Conservation (phyloP, 2,888 invertebrate genomes). For the Drosophila stalkeri region DNA sequence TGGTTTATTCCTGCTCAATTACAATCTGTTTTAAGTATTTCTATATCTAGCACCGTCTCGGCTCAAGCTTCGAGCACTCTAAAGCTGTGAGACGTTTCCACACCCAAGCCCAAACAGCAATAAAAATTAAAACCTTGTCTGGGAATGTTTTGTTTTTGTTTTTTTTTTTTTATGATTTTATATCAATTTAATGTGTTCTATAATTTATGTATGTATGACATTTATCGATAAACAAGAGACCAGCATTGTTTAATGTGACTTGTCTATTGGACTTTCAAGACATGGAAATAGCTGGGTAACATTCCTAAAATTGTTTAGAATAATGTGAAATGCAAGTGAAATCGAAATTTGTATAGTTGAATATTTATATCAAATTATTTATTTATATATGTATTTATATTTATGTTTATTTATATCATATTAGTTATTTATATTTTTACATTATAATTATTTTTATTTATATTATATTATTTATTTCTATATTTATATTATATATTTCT, state of each 20-base stretch:
- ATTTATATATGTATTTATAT: no score
- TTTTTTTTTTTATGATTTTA: conserved; percentile 60
- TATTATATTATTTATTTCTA: no score
- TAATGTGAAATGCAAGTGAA: neutral
- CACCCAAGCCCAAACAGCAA: conserved; percentile 43
- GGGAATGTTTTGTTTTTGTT: conserved; percentile 31
- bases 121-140: conserved; percentile 56
- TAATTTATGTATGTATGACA: conserved; percentile 2
- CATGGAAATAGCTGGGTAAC: neutral
- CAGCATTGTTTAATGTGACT: conserved; percentile 34
- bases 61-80: conserved; percentile 5
- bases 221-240: conserved; percentile 19
- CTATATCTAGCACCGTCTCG: conserved; percentile 5
- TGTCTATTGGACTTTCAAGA: neutral
- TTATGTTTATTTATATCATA: no score
- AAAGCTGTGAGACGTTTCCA: conserved; percentile 24
- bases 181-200: conserved; percentile 49
- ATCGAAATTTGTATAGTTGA: neutral
- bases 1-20: conserved; percentile 16
- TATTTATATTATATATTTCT: no score
- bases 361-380: no score
- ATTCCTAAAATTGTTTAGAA: neutral
- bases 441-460: no score
- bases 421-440: no score
- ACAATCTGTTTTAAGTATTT: conserved; percentile 3